Percentiles rank a stretch among this genome's conserved stretches.
These are phyloP conservation scores for Drosophila eohydei DNA, from an alignment of 2,888 invertebrate species.

Conservation along the genomic window DNA sequence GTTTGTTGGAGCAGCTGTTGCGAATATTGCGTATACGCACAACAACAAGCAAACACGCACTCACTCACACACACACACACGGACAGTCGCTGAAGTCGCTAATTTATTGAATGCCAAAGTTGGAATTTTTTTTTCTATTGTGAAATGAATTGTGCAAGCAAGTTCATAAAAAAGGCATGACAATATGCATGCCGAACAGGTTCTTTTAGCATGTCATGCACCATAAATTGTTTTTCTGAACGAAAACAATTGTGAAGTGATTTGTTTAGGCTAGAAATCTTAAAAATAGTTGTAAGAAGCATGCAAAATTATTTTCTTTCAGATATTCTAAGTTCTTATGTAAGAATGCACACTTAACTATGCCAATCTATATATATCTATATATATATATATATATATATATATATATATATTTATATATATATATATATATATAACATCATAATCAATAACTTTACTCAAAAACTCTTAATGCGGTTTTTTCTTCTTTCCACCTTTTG, in stretches of 20 bases:
- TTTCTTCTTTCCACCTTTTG: not conserved
- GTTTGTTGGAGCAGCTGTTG: conserved; percentile 21
- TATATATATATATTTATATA: no score
- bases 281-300: not conserved
- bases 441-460: not conserved
- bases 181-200: conserved; percentile 3
- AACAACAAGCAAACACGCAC: conserved; percentile 1
- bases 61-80: not conserved
- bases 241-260: not conserved
- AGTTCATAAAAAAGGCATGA: conserved; percentile 10
- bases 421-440: not conserved
- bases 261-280: not conserved
- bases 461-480: not conserved
- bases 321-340: not conserved
- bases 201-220: conserved; percentile 13
- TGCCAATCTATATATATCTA: not conserved
- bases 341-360: not conserved
- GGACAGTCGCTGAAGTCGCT: conserved; percentile 26
- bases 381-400: no score
- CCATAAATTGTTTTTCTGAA: not conserved
- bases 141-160: conserved; percentile 14
- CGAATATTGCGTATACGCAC: conserved; percentile 55
- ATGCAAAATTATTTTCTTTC: not conserved
- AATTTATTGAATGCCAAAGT: conserved; percentile 43
- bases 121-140: conserved; percentile 10